A percentile compares a stretch with the other conserved stretches of the same genome.
These are phyloP conservation scores for Colistium nudipinnis DNA, from an alignment of 2,113 vertebrate species.

Conservation along the genomic window DNA sequence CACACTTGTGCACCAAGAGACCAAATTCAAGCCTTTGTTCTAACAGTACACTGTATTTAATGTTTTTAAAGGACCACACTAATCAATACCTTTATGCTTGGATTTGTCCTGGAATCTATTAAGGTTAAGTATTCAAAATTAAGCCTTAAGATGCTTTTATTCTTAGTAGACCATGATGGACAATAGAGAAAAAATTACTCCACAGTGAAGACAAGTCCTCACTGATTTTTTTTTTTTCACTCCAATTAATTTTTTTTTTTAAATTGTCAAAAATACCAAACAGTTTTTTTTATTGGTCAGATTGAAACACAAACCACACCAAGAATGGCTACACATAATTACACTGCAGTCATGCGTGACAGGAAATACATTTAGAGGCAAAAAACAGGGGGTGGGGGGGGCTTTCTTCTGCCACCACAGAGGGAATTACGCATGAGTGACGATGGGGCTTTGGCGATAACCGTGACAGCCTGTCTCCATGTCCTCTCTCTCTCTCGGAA, in stretches of 20 bases:
- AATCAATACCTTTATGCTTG: background rate
- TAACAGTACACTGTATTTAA: slow-evolving; percentile 37
- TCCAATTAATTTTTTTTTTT: background rate
- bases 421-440: slow-evolving; percentile 68
- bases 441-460: slow-evolving; percentile 63
- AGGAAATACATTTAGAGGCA: slow-evolving; percentile 59
- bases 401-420: slow-evolving; percentile 66
- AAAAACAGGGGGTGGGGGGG: slow-evolving; percentile 39
- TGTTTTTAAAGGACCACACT: slow-evolving; percentile 34
- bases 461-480: slow-evolving; percentile 60
- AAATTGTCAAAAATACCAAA: background rate
- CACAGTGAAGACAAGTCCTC: background rate
- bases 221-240: background rate
- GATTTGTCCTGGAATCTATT: background rate
- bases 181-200: slow-evolving; percentile 1
- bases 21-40: background rate
- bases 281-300: slow-evolving; percentile 66
- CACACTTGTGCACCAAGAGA: background rate
- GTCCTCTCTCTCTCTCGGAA: slow-evolving; percentile 42
- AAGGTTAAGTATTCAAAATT: background rate
- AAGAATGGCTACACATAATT: slow-evolving; percentile 54
- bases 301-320: slow-evolving; percentile 45
- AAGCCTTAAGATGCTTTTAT: slow-evolving; percentile 1
- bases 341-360: slow-evolving; percentile 63
- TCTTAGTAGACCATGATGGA: background rate